Percentiles rank a stretch among this genome's conserved stretches.
Conservation (phyloP, 64 coral and sea anemone species). For the Montipora efflorescens region DNA sequence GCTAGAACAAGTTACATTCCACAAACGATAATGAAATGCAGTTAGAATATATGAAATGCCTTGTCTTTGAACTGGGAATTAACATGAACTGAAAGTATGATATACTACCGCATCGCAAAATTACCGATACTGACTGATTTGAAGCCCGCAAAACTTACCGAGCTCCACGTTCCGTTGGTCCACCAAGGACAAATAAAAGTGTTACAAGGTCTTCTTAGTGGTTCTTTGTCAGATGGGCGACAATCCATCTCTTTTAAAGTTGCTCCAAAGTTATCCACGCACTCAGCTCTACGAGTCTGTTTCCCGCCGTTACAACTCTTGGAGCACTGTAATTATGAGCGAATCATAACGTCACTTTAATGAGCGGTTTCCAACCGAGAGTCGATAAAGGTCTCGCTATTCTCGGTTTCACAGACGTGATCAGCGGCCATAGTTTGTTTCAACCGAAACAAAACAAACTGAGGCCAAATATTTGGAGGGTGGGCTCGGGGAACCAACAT, state of each 20-base stretch:
- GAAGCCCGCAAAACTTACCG: conserved; percentile 8
- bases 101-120: too few species aligned
- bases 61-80: too few species aligned
- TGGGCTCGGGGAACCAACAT: too few species aligned
- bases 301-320: conserved; percentile 46
- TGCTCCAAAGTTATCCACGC: conserved; percentile 25
- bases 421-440: too few species aligned
- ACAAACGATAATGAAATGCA: too few species aligned
- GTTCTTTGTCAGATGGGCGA: conserved; percentile 4
- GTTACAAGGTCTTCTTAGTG: conserved; percentile 19
- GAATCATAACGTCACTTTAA: background rate
- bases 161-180: conserved; percentile 40
- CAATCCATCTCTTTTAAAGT: conserved; percentile 30
- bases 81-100: too few species aligned
- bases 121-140: background rate
- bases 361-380: background rate
- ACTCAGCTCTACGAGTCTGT: conserved; percentile 8
- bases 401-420: too few species aligned
- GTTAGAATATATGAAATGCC: too few species aligned
- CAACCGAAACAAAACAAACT: too few species aligned
- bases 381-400: background rate
- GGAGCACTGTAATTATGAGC: conserved; percentile 36
- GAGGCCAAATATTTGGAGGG: too few species aligned
- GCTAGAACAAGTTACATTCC: too few species aligned
- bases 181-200: conserved; percentile 41